phyloP scores from a whole-genome alignment of 2,888 invertebrate species.

The Hyposoter dolosus region DNA sequence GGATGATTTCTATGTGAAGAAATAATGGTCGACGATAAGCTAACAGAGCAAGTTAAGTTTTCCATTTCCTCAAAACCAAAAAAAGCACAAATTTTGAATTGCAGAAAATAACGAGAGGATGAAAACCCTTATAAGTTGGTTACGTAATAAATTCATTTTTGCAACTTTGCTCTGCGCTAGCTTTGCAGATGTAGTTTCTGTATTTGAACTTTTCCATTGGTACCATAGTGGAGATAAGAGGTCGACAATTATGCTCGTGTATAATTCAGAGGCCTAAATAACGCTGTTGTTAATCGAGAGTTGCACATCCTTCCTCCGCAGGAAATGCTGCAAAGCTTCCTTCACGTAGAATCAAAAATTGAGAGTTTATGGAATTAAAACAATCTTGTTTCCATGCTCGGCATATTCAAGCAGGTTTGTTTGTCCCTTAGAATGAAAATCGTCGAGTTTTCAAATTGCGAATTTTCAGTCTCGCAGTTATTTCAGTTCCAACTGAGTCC shows the following conservation, averaged over 20 bases:
- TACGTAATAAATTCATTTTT: too few relatives aligned
- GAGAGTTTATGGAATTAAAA: neutral
- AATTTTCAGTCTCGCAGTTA: neutral
- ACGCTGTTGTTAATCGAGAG: neutral
- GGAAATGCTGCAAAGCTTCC: neutral
- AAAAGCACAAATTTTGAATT: too few relatives aligned
- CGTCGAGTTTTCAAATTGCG: neutral
- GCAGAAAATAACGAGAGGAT: too few relatives aligned
- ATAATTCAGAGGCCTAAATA: neutral
- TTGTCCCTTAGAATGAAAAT: neutral
- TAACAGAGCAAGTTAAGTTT: too few relatives aligned
- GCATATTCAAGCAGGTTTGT: neutral
- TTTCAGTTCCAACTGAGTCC: neutral
- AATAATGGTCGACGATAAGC: too few relatives aligned
- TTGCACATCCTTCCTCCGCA: neutral
- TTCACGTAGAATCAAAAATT: neutral
- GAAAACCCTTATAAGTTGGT: too few relatives aligned
- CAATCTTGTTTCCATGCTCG: neutral
- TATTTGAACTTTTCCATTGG: neutral
- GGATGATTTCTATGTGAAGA: too few relatives aligned
- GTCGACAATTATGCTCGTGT: neutral
- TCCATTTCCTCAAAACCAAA: too few relatives aligned
- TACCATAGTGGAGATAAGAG: neutral
- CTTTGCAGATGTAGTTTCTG: too few relatives aligned
- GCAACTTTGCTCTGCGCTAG: too few relatives aligned